Evolutionary conservation across 2,888 invertebrate species (phyloP).

Genomic region (Calliscelio sp.): DNA sequence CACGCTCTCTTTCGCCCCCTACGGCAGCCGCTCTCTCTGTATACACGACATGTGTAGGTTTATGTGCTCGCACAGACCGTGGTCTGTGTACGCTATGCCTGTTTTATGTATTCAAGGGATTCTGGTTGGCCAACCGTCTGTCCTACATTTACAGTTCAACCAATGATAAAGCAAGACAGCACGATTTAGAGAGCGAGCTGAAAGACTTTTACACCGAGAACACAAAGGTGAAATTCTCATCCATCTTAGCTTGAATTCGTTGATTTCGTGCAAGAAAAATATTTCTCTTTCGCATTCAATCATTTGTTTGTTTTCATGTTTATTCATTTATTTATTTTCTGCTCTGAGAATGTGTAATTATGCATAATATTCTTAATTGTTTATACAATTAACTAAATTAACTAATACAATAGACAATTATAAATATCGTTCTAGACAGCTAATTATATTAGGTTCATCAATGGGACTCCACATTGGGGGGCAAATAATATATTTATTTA

Average conservation of each 20-base stretch:
- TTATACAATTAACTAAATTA: too few species aligned
- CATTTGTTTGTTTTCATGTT: too few species aligned
- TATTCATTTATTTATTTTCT: too few species aligned
- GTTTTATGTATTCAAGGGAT: constrained; percentile 70
- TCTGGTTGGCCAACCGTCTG: constrained; percentile 68
- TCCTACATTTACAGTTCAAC: constrained; percentile 68
- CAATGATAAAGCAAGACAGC: constrained; percentile 50
- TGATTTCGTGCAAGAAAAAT: constrained; percentile 49
- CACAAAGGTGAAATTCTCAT: constrained; percentile 59
- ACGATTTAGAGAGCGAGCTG: constrained; percentile 48
- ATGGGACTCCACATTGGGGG: too few species aligned
- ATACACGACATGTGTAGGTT: constrained; percentile 69
- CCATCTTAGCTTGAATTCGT: constrained; percentile 65
- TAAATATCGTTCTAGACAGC: too few species aligned
- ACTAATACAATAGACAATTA: too few species aligned
- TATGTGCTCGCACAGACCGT: constrained; percentile 60
- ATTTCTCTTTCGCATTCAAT: neutral
- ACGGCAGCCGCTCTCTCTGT: constrained; percentile 57
- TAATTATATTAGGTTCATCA: too few species aligned
- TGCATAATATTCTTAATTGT: too few species aligned
- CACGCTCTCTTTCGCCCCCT: constrained; percentile 63
- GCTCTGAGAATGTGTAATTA: too few species aligned
- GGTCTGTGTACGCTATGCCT: constrained; percentile 59
- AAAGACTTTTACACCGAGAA: constrained; percentile 55
- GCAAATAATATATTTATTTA: too few species aligned